A percentile compares a stretch with the other conserved stretches of the same genome.
Evolutionary conservation across 1,140 invertebrate genomes (phyloP).

Genomic region (Diuraphis noxia): DNA sequence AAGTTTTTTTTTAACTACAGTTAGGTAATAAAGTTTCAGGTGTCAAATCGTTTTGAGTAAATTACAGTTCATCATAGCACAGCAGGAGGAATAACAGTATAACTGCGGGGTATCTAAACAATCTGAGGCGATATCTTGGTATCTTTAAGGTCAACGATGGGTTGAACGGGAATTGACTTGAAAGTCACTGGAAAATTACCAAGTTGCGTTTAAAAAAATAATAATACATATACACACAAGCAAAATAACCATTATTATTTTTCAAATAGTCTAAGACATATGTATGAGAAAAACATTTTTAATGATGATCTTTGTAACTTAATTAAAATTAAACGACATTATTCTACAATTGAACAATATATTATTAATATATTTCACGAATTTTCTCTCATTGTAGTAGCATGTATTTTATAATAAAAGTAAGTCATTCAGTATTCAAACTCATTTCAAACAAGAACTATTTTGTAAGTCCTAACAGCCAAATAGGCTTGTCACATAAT

Average conservation of each 20-base stretch:
- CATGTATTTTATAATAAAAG: neutral
- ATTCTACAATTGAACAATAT: neutral
- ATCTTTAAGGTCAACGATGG: slow-evolving; percentile 32
- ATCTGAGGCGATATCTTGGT: slow-evolving; percentile 31
- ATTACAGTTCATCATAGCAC: slow-evolving; percentile 21
- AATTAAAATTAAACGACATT: neutral
- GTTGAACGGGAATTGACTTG: slow-evolving; percentile 27
- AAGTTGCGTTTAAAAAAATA: neutral
- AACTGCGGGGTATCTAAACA: slow-evolving; percentile 40
- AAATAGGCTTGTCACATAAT: neutral
- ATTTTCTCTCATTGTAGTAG: neutral
- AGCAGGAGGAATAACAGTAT: slow-evolving; percentile 44
- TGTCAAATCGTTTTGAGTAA: slow-evolving; percentile 38
- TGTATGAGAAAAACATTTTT: neutral
- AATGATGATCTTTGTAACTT: neutral
- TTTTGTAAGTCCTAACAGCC: neutral
- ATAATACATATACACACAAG: neutral
- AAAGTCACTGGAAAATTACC: slow-evolving; percentile 34
- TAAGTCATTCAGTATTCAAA: neutral
- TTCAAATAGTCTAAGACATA: neutral
- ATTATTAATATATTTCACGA: neutral
- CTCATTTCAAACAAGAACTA: neutral
- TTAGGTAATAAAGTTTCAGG: slow-evolving; percentile 18
- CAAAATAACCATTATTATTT: neutral
- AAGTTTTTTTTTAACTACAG: neutral